A percentile compares a stretch with the other conserved stretches of the same genome.
These are phyloP conservation scores for Julus scandinavius DNA, from an alignment of 2,888 invertebrate genomes.

Conservation along the genomic window DNA sequence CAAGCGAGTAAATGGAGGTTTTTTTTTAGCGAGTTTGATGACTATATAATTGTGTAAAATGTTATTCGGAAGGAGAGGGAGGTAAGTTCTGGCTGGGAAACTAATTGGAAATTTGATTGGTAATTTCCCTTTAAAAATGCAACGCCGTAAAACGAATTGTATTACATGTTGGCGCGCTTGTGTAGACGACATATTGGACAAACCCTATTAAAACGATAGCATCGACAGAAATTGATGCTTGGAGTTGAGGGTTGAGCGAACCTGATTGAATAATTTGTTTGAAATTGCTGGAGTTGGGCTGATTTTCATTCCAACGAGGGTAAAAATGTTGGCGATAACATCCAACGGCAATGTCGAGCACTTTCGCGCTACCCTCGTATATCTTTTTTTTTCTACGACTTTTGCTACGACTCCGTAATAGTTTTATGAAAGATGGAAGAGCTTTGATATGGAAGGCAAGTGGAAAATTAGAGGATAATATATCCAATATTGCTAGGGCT, in stretches of 20 bases:
- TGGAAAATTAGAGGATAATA: constrained; percentile 46
- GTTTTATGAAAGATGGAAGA: constrained; percentile 46
- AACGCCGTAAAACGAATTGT: not conserved
- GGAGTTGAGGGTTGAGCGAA: not conserved
- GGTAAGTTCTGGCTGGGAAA: not conserved
- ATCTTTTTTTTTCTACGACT: constrained; percentile 21
- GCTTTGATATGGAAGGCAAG: constrained; percentile 45
- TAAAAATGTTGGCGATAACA: constrained; percentile 7
- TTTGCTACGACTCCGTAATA: not conserved
- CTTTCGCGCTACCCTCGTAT: not conserved
- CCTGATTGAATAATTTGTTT: constrained; percentile 38
- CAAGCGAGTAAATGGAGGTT: not conserved
- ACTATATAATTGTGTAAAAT: not conserved
- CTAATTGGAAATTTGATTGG: constrained; percentile 19
- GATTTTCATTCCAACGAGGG: constrained; percentile 15
- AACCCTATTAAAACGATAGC: not conserved
- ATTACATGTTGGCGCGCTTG: not conserved
- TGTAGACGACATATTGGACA: constrained; percentile 6
- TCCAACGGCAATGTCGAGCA: constrained; percentile 25
- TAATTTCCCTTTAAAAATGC: constrained; percentile 6
- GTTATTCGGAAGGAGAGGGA: not conserved
- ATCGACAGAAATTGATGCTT: not conserved
- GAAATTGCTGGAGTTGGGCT: not conserved
- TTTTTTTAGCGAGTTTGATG: not conserved
- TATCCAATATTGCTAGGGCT: constrained; percentile 33